Conservation (phyloP, 2,797 vertebrate species). For the Falco berigora region DNA sequence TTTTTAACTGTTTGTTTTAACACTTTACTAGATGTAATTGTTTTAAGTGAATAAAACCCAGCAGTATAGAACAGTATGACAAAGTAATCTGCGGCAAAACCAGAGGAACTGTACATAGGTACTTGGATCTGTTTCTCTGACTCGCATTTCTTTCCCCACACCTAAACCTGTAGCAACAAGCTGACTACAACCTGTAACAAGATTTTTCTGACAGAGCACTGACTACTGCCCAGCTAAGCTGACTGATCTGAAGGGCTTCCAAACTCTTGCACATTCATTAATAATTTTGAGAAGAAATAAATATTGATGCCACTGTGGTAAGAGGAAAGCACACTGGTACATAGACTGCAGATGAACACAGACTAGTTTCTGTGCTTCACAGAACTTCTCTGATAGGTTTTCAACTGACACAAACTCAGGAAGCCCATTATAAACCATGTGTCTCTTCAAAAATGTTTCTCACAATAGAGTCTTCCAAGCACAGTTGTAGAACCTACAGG, state of each 20-base stretch:
- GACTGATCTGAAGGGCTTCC: background rate
- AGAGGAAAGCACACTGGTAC: background rate
- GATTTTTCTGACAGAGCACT: background rate
- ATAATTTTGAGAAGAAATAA: background rate
- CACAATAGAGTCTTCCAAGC: background rate
- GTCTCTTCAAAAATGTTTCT: background rate
- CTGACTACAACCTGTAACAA: no score
- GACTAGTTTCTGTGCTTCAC: background rate
- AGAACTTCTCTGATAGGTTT: background rate
- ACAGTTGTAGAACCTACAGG: background rate
- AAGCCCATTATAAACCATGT: background rate
- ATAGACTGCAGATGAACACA: background rate
- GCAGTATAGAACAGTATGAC: background rate
- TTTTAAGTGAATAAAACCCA: background rate
- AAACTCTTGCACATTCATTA: background rate
- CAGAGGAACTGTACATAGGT: background rate
- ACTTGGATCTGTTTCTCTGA: background rate
- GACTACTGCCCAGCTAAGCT: background rate
- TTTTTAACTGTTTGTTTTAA: background rate
- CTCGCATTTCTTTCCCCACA: background rate
- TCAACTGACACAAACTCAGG: background rate
- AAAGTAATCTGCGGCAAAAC: background rate
- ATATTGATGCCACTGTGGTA: background rate
- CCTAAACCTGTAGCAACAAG: background rate
- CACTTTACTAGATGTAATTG: no score